Conservation (phyloP, 2,797 vertebrate species). For the Epinephelus coioides region DNA sequence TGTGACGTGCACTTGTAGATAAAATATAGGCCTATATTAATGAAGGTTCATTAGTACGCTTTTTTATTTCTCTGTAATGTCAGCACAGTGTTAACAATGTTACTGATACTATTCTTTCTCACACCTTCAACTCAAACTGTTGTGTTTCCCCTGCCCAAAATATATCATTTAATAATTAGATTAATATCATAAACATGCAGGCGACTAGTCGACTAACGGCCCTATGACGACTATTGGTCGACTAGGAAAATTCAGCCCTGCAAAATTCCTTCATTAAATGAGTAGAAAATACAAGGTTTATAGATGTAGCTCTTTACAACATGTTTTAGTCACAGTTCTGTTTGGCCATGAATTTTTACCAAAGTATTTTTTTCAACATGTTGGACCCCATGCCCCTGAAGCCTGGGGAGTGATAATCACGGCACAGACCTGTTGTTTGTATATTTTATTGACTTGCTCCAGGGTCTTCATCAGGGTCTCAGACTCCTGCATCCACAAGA, state of each 20-base stretch:
- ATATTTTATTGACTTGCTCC: slow-evolving; percentile 80
- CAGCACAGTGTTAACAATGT: no score
- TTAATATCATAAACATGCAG: no score
- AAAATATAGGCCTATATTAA: no score
- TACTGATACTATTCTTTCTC: no score
- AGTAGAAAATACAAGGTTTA: neutral
- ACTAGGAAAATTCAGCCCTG: neutral
- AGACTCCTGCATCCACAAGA: slow-evolving; percentile 54
- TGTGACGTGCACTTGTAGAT: no score
- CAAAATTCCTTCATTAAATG: slow-evolving; percentile 1
- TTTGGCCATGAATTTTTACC: slow-evolving; percentile 62
- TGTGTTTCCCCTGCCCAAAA: no score
- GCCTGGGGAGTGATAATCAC: slow-evolving; percentile 71
- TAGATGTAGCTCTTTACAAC: slow-evolving; percentile 10
- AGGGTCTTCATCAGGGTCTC: slow-evolving; percentile 69
- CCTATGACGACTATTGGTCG: no score
- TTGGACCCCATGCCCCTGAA: slow-evolving; percentile 50
- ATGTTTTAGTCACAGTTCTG: slow-evolving; percentile 31
- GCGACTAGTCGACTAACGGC: no score
- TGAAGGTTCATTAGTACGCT: no score
- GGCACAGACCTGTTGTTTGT: slow-evolving; percentile 75
- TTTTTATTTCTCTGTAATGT: no score
- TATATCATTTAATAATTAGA: no score
- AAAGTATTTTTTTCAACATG: slow-evolving; percentile 68
- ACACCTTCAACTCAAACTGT: no score